A percentile compares a stretch with the other conserved stretches of the same genome.
Conservation (phyloP, 2,888 invertebrate species). For the Coecobrya sp. region DNA sequence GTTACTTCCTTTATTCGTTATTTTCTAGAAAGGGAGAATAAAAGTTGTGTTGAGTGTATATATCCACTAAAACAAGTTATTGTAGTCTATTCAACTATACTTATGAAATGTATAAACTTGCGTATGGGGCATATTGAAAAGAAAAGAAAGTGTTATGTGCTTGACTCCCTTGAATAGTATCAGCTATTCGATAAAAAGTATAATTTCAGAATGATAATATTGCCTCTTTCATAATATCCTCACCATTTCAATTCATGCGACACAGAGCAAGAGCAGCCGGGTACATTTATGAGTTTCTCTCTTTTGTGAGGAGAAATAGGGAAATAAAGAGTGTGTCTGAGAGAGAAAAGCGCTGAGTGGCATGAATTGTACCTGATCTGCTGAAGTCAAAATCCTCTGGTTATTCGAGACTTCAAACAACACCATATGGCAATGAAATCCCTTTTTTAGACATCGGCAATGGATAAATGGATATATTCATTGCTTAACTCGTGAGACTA, state of each 20-base stretch:
- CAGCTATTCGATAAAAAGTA: conserved; percentile 49
- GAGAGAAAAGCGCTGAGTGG: conserved; percentile 60
- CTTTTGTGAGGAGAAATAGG: neutral
- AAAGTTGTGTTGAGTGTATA: conserved; percentile 9
- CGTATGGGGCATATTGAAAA: neutral
- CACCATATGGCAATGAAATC: conserved; percentile 70
- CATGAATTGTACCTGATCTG: conserved; percentile 72
- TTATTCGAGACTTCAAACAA: conserved; percentile 57
- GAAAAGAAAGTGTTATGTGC: conserved; percentile 24
- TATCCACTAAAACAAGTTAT: neutral
- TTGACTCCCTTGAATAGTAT: conserved; percentile 31
- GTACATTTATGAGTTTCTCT: conserved; percentile 52
- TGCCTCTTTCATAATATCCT: conserved; percentile 47
- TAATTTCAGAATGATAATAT: conserved; percentile 59
- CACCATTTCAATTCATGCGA: conserved; percentile 50
- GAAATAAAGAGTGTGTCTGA: neutral
- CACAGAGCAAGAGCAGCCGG: conserved; percentile 26
- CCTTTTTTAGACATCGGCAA: conserved; percentile 29
- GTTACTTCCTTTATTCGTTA: neutral
- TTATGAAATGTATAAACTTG: neutral
- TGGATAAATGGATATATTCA: conserved; percentile 1
- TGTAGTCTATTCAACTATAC: neutral
- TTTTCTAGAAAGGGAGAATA: neutral
- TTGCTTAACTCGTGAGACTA: neutral
- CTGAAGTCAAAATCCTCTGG: conserved; percentile 64